phyloP scores from a whole-genome alignment of 2,888 invertebrate species.

The Hirtodrosophila confusa region DNA sequence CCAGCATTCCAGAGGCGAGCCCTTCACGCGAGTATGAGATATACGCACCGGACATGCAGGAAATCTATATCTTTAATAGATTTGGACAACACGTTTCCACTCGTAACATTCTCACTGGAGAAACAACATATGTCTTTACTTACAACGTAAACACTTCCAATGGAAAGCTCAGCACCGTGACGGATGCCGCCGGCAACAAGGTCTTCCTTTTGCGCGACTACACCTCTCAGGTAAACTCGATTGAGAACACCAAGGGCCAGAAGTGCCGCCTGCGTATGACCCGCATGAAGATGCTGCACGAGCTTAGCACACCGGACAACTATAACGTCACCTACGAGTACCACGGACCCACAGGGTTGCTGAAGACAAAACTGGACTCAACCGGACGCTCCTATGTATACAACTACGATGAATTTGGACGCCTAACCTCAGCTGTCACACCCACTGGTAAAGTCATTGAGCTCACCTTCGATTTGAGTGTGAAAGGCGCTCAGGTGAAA shows the following conservation, averaged over 20 bases:
- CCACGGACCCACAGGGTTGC: conserved; percentile 93
- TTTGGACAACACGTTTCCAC: conserved; percentile 98
- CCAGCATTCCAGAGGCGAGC: conserved; percentile 94
- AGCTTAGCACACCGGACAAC: conserved; percentile 95
- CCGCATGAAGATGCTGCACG: conserved; percentile 95
- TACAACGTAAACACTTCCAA: conserved; percentile 98
- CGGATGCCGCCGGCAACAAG: conserved; percentile 96
- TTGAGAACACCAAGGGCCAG: conserved; percentile 96
- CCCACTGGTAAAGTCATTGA: conserved; percentile 97
- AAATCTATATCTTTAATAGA: conserved; percentile 95
- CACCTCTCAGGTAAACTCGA: conserved; percentile 95
- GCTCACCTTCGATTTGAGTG: conserved; percentile 93
- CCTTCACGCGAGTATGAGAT: conserved; percentile 95
- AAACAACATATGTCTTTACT: conserved; percentile 95
- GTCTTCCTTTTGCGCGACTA: conserved; percentile 93
- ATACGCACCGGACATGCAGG: conserved; percentile 97
- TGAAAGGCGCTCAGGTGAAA: conserved; percentile 94
- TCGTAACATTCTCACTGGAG: conserved; percentile 96
- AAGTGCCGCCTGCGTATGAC: conserved; percentile 96
- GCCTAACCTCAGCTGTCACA: conserved; percentile 94
- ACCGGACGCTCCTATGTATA: conserved; percentile 96
- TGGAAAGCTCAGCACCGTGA: conserved; percentile 96
- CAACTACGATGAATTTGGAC: conserved; percentile 97
- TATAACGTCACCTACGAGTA: conserved; percentile 97
- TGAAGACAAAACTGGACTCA: conserved; percentile 94